Evolutionary conservation across 1,140 invertebrate genomes (phyloP).

Genomic region (Thaumatotibia leucotreta): DNA sequence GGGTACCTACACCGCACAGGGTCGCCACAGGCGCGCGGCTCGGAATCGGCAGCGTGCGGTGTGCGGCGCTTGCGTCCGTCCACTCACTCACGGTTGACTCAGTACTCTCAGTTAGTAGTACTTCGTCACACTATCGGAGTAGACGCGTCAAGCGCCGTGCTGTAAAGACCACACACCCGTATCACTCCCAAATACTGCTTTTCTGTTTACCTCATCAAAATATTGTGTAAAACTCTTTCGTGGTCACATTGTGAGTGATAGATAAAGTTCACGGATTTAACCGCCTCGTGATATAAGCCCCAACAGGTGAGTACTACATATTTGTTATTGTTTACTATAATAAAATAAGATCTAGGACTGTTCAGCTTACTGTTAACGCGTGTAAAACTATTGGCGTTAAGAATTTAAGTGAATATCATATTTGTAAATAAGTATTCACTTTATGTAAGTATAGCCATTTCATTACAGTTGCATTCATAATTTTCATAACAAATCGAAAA

Average conservation of each 20-base stretch:
- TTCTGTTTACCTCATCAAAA: constrained; percentile 66
- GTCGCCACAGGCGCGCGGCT: constrained; percentile 28
- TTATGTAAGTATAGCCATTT: too few relatives aligned
- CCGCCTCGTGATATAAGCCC: background rate
- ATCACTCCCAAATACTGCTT: constrained; percentile 37
- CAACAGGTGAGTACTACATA: constrained; percentile 26
- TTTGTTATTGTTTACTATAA: constrained; percentile 12
- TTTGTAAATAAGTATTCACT: too few relatives aligned
- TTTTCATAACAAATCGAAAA: too few relatives aligned
- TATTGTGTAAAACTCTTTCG: constrained; percentile 50
- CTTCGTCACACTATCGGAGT: background rate
- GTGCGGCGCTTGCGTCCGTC: background rate
- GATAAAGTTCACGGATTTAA: constrained; percentile 27
- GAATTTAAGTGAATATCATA: too few relatives aligned
- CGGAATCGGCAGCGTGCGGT: too few relatives aligned
- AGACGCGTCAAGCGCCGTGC: constrained; percentile 18
- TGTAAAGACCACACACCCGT: constrained; percentile 9
- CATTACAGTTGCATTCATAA: too few relatives aligned
- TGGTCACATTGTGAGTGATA: constrained; percentile 46
- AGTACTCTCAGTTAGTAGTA: constrained; percentile 29
- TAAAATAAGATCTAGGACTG: background rate
- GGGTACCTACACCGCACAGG: background rate
- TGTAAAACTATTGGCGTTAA: too few relatives aligned
- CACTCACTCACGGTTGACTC: constrained; percentile 15
- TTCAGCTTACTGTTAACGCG: too few relatives aligned